Evolutionary conservation across 1,140 invertebrate genomes (phyloP), one percentile per base, ranked within the genome.

Genomic region (Nebria ingens): DNA sequence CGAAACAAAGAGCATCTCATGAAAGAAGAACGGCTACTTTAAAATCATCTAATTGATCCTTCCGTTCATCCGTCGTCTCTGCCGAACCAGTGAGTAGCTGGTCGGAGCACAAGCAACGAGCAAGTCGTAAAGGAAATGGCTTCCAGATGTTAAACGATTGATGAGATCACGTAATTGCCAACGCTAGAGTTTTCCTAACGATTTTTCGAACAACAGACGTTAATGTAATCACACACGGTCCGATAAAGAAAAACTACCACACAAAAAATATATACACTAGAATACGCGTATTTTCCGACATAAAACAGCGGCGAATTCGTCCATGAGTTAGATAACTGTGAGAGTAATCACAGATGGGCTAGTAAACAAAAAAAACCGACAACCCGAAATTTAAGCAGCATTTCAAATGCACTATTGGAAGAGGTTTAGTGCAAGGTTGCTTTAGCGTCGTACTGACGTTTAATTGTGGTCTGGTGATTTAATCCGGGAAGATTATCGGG

Each of bases 81-180:
- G n/a, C n/a, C n/a, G n/a, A n/a, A n/a, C n/a, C 25, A 34, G 25
- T 9, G n/a, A 9, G 25, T n/a, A 34, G 25, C 25, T n/a, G n/a
- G n/a, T n/a, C n/a, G n/a, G n/a, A 6, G 25, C 25, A 34, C 25
- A 34, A 6, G n/a, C 25, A 34, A n/a, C n/a, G 25, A n/a, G 25
- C 25, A 34, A n/a, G 25, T 45, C 40, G 40, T 45, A 45, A 45
- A 45, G 40, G 40, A 45, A 45, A 45, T 45, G 15, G 40, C 40
- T 45, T 45, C 40, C 40, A 45, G 40, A 45, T 45, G 40, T 45
- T 45, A 45, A 45, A 45, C 40, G 40, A 45, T 45, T 45, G 40
- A 45, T 45, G 40, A 45, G 6, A 45, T 45, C 40, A 45, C 6
- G 15, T 45, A 45, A 45, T 45, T 45, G 40, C 40, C 15, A 17